A percentile compares a stretch with the other conserved stretches of the same genome.
phyloP scores from a whole-genome alignment of 2,113 vertebrate genomes.

The Oceanodroma tethys region DNA sequence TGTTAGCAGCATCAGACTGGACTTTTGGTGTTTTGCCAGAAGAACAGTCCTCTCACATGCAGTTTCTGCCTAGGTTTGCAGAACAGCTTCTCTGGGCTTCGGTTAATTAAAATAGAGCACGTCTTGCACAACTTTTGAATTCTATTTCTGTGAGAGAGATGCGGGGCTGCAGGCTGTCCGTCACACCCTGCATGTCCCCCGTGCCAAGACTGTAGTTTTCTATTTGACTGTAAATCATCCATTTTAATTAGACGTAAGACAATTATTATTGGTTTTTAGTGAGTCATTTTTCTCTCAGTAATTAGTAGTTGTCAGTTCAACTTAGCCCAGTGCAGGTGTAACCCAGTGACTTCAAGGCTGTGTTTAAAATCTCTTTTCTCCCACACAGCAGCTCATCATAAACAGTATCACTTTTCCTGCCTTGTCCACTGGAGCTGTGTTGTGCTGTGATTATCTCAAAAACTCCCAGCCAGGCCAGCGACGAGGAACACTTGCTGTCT shows the following conservation, averaged over 20 bases:
- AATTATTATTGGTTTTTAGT: constrained; percentile 37
- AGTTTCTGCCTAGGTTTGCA: neutral
- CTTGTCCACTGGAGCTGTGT: neutral
- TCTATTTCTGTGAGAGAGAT: neutral
- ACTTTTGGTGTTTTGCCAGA: neutral
- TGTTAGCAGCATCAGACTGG: neutral
- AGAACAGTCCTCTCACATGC: neutral
- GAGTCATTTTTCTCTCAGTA: constrained; percentile 43
- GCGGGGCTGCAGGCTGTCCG: neutral
- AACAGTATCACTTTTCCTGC: neutral
- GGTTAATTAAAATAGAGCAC: neutral
- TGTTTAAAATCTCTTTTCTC: constrained; percentile 12
- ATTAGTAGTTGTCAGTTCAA: constrained; percentile 40
- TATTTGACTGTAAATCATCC: constrained; percentile 28
- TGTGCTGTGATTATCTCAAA: neutral
- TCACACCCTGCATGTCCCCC: neutral
- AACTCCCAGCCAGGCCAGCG: neutral
- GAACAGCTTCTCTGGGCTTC: neutral
- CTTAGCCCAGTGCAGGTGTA: neutral
- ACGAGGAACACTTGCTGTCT: neutral
- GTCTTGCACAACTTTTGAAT: neutral
- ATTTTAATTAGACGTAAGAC: constrained; percentile 11
- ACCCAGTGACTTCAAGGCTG: constrained; percentile 19
- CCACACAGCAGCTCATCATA: neutral
- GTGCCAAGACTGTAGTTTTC: constrained; percentile 1